Conservation (phyloP, 2,888 invertebrate genomes). For the Ormyrus rosae region DNA sequence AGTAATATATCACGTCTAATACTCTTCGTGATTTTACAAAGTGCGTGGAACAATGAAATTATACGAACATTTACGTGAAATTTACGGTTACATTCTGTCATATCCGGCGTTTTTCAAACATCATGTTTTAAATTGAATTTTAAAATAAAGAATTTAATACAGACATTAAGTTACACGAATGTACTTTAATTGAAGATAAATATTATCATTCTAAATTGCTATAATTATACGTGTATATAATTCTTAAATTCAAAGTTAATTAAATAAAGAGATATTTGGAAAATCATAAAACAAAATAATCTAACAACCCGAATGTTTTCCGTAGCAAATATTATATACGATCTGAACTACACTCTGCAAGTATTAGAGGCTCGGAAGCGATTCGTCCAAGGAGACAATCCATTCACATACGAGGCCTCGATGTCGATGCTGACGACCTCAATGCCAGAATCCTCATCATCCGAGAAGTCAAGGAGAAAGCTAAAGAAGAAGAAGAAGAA, state of each 20-base stretch:
- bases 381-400: conserved; percentile 51
- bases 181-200: no score
- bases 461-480: conserved; percentile 60
- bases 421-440: conserved; percentile 45
- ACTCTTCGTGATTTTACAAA: no score
- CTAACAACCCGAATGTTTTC: not conserved
- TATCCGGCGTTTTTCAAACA: no score
- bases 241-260: no score
- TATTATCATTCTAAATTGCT: no score
- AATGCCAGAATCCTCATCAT: conserved; percentile 4
- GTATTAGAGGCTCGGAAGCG: conserved; percentile 61
- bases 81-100: no score
- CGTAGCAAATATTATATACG: conserved; percentile 60
- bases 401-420: conserved; percentile 18
- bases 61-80: no score
- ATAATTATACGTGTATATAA: no score
- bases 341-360: conserved; percentile 52
- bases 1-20: not conserved
- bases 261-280: not conserved
- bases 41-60: no score
- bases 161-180: no score
- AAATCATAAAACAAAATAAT: not conserved
- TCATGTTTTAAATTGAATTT: no score
- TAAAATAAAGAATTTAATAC: no score
- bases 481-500: conserved; percentile 66